phyloP scores from a whole-genome alignment of 1,140 invertebrate species.

The Harpegnathos saltator region DNA sequence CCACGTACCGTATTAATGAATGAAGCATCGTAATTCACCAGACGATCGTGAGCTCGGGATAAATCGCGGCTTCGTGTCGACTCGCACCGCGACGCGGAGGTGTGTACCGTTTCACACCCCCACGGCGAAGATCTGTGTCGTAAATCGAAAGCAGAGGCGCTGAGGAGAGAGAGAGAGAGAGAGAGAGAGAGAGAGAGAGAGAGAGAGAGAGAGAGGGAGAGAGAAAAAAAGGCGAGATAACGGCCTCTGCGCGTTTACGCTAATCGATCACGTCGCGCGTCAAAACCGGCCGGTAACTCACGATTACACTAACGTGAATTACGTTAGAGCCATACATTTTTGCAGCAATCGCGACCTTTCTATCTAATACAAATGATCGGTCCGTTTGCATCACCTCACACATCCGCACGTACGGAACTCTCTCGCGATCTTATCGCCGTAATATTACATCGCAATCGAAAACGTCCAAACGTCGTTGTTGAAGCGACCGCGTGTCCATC shows the following conservation, averaged over 20 bases:
- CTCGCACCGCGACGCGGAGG: no score
- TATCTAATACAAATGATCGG: slow-evolving; percentile 37
- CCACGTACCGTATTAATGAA: slow-evolving; percentile 26
- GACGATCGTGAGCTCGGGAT: no score
- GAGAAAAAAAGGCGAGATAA: no score
- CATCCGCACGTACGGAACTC: slow-evolving; percentile 8
- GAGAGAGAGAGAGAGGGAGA: not conserved
- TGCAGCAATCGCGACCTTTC: slow-evolving; percentile 36
- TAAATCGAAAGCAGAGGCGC: not conserved
- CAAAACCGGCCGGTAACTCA: not conserved
- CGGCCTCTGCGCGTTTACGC: not conserved
- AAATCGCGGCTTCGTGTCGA: no score
- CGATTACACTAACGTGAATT: slow-evolving; percentile 37
- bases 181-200: not conserved
- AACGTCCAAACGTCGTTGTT: slow-evolving; percentile 30
- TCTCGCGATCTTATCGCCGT: slow-evolving; percentile 40
- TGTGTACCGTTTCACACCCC: no score
- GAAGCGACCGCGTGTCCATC: not conserved
- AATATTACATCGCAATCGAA: slow-evolving; percentile 45
- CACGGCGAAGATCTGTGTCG: not conserved
- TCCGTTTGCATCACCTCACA: slow-evolving; percentile 28
- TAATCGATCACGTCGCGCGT: slow-evolving; percentile 25
- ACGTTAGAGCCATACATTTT: slow-evolving; percentile 51
- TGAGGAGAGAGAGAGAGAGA: not conserved
- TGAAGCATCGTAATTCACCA: no score